phyloP scores from a whole-genome alignment of 1,140 invertebrate genomes.

The Conus ventricosus region DNA sequence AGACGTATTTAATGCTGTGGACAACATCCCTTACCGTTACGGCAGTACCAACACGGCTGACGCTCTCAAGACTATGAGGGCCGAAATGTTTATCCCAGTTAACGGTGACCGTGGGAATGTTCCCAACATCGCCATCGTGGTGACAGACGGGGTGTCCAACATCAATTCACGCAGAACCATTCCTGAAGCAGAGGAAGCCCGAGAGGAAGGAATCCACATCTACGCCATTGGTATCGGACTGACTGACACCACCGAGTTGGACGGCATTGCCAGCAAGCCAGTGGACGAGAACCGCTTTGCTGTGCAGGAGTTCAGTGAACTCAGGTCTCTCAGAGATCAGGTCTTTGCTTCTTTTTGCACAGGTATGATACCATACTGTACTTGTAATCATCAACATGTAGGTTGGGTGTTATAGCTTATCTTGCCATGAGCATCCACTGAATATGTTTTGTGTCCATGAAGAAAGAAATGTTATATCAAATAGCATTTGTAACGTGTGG shows the following conservation, averaged over 20 bases:
- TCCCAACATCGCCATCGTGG: slow-evolving; percentile 58
- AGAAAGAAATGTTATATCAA: no score
- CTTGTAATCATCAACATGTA: background rate
- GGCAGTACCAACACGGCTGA: slow-evolving; percentile 68
- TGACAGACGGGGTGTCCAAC: slow-evolving; percentile 68
- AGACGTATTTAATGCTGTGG: slow-evolving; percentile 55
- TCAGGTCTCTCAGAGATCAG: slow-evolving; percentile 51
- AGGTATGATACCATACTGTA: background rate
- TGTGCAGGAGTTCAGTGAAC: slow-evolving; percentile 59
- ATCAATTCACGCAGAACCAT: slow-evolving; percentile 62
- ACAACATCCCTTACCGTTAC: slow-evolving; percentile 57
- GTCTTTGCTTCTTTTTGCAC: slow-evolving; percentile 53
- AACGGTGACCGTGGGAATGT: slow-evolving; percentile 63
- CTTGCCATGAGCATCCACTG: background rate
- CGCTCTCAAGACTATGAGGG: slow-evolving; percentile 56
- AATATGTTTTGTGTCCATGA: background rate
- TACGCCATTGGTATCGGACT: slow-evolving; percentile 65
- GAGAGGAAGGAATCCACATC: slow-evolving; percentile 55
- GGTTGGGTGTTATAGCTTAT: background rate
- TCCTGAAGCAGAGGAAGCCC: slow-evolving; percentile 56
- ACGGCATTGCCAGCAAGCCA: slow-evolving; percentile 53
- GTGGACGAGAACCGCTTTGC: slow-evolving; percentile 50
- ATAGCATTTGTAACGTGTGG: no score
- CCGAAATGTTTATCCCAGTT: slow-evolving; percentile 55
- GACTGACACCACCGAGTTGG: slow-evolving; percentile 55